A percentile compares a stretch with the other conserved stretches of the same genome.
Evolutionary conservation across 2,888 invertebrate species (phyloP).

Genomic region (Hypena proboscidalis): DNA sequence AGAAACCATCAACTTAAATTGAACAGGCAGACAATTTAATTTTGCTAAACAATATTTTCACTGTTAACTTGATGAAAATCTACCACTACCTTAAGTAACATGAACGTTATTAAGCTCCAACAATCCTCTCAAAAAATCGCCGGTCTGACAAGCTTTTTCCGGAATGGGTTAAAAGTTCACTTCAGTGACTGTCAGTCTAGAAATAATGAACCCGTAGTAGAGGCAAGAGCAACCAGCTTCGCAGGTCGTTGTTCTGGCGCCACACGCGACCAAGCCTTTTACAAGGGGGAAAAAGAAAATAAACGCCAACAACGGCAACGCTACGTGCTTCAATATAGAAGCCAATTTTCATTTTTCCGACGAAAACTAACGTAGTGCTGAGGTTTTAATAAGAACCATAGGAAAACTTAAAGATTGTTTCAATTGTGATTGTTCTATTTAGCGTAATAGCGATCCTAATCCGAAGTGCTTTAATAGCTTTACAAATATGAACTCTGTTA

Average conservation of each 20-base stretch:
- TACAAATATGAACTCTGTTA: conserved; percentile 26
- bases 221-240: conserved; percentile 79
- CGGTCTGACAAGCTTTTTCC: not conserved
- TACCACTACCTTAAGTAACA: too few species aligned
- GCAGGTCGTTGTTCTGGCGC: conserved; percentile 49
- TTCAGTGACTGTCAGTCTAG: conserved; percentile 25
- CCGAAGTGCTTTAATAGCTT: conserved; percentile 24
- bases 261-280: conserved; percentile 55
- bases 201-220: conserved; percentile 23
- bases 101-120: too few species aligned
- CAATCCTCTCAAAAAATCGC: too few species aligned
- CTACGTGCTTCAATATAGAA: conserved; percentile 54
- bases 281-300: conserved; percentile 59
- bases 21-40: too few species aligned
- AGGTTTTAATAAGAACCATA: conserved; percentile 52
- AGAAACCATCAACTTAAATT: too few species aligned
- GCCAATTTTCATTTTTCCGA: conserved; percentile 56
- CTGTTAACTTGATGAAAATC: too few species aligned
- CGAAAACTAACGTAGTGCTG: conserved; percentile 45
- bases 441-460: conserved; percentile 42
- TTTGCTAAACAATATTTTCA: too few species aligned
- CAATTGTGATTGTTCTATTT: conserved; percentile 51
- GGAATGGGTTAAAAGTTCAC: conserved; percentile 13
- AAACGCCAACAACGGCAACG: conserved; percentile 37
- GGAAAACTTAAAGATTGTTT: conserved; percentile 49